Evolutionary conservation across 2,113 vertebrate species (phyloP).

Genomic region (Plectropomus leopardus): DNA sequence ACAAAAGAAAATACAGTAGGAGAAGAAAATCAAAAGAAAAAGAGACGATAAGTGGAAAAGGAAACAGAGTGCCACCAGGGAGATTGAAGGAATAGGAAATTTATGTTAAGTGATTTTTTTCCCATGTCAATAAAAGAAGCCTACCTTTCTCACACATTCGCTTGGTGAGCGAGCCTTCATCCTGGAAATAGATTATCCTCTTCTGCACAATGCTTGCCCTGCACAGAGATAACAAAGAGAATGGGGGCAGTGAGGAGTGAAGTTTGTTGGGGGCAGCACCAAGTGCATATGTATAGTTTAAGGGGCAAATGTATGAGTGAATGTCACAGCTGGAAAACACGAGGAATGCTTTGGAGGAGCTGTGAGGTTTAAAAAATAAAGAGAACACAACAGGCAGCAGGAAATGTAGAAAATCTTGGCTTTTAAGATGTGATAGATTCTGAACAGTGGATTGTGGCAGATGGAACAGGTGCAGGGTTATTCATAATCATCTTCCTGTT

Average conservation of each 20-base stretch:
- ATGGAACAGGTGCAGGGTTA: conserved; percentile 43
- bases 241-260: conserved; percentile 18
- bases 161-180: conserved; percentile 96
- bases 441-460: conserved; percentile 7
- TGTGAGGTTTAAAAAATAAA: conserved; percentile 9
- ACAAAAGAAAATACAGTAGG: conserved; percentile 32
- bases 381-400: background rate
- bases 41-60: conserved; percentile 16
- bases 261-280: background rate
- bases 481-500: conserved; percentile 37
- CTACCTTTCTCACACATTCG: conserved; percentile 97
- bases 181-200: conserved; percentile 97
- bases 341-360: background rate
- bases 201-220: conserved; percentile 99
- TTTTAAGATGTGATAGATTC: conserved; percentile 30
- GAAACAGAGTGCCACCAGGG: conserved; percentile 20
- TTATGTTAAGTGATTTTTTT: conserved; percentile 30
- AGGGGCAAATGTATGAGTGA: background rate
- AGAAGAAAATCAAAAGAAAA: background rate
- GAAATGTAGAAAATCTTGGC: background rate
- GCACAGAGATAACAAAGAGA: conserved; percentile 40
- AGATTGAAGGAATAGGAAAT: conserved; percentile 33
- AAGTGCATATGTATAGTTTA: conserved; percentile 8
- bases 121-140: conserved; percentile 40
- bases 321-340: background rate